Evolutionary conservation across 2,113 vertebrate species (phyloP).

Genomic region (Eonycteris spelaea): DNA sequence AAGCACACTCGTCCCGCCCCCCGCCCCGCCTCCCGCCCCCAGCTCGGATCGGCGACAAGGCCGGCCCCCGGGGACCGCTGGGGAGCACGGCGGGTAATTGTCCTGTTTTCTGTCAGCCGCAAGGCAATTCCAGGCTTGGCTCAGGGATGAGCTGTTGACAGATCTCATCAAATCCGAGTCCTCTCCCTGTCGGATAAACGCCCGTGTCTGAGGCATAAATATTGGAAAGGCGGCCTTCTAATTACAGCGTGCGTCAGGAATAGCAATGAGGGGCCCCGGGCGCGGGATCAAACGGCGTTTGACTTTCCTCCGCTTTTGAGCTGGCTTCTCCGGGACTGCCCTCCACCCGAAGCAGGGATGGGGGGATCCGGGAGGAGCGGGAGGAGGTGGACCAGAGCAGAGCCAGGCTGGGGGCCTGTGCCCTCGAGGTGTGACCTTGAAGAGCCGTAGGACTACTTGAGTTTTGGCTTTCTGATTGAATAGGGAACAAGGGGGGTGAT

Average conservation of each 20-base stretch:
- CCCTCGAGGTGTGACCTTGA: background rate
- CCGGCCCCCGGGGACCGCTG: background rate
- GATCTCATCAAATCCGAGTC: conserved; percentile 53
- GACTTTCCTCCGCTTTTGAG: conserved; percentile 46
- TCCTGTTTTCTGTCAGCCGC: conserved; percentile 53
- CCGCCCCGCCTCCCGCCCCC: rapidly evolving
- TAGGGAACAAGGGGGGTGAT: too few species aligned
- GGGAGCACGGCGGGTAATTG: conserved; percentile 46
- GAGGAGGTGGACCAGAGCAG: rapidly evolving
- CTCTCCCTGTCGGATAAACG: conserved; percentile 17
- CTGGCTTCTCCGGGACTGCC: background rate
- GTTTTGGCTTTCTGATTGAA: background rate
- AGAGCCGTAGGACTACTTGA: background rate
- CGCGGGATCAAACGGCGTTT: conserved; percentile 65
- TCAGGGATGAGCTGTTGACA: conserved; percentile 39
- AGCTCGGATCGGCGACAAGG: rapidly evolving
- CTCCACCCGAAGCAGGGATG: background rate
- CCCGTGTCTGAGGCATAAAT: conserved; percentile 53
- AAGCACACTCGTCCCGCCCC: rapidly evolving
- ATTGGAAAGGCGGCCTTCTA: conserved; percentile 69
- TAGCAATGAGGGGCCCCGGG: conserved; percentile 51
- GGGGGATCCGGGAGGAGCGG: rapidly evolving
- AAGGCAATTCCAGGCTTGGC: background rate
- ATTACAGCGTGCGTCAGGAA: conserved; percentile 57
- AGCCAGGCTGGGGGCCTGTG: background rate